A percentile compares a stretch with the other conserved stretches of the same genome.
Evolutionary conservation across 2,113 vertebrate species (phyloP).

Genomic region (Motacilla alba): DNA sequence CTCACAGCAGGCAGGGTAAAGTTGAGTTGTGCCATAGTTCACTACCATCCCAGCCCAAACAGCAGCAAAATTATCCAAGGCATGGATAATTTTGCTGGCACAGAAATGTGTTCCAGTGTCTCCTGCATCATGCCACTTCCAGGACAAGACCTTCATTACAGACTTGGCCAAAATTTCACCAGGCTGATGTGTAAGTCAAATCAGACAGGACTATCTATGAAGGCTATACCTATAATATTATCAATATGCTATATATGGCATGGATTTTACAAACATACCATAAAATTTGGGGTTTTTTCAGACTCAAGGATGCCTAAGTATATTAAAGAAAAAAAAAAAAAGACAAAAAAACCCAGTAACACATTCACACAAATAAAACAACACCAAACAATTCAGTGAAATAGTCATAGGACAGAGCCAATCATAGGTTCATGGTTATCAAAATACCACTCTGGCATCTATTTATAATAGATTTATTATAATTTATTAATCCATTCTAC

Average conservation of each 20-base stretch:
- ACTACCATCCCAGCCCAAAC: neutral
- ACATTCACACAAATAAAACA: neutral
- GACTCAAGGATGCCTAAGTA: neutral
- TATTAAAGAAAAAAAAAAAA: neutral
- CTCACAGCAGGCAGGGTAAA: neutral
- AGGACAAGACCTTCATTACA: neutral
- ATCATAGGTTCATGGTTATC: neutral
- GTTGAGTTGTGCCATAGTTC: accelerated
- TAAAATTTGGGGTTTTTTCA: accelerated
- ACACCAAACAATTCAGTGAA: neutral
- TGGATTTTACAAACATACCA: neutral
- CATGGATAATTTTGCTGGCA: neutral
- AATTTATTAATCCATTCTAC: neutral
- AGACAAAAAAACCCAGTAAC: neutral
- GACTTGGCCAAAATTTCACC: neutral
- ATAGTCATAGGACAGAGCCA: neutral
- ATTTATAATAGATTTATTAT: too few species aligned
- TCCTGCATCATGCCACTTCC: neutral
- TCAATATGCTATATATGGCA: neutral
- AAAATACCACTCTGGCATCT: neutral
- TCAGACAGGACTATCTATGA: neutral
- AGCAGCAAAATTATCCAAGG: neutral
- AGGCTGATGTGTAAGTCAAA: neutral
- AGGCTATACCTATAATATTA: neutral
- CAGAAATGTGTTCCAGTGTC: neutral